Conservation (phyloP, 2,113 vertebrate species). For the Pachypanchax playfairii region DNA sequence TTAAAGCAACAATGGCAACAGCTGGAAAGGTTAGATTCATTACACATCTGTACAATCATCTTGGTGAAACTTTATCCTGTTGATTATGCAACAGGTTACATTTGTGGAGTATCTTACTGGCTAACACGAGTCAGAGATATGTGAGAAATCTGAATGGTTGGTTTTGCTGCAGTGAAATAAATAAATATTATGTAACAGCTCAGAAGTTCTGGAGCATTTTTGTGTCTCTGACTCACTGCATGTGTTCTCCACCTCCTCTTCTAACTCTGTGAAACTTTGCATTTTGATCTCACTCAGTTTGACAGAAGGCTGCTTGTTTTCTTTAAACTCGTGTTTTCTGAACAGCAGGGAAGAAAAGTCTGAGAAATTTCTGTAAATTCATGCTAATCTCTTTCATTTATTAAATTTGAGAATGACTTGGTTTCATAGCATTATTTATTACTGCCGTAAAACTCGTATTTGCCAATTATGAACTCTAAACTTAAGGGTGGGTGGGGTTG, state of each 20-base stretch:
- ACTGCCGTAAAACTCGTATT: not conserved
- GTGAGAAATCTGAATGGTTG: too few species aligned
- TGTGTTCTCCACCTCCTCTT: not conserved
- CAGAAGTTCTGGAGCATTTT: too few species aligned
- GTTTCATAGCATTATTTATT: not conserved
- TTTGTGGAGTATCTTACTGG: not conserved
- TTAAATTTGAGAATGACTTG: not conserved
- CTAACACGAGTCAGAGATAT: not conserved
- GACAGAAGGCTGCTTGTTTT: not conserved
- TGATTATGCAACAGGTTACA: not conserved
- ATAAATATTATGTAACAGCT: not conserved
- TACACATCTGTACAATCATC: not conserved
- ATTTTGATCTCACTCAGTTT: not conserved
- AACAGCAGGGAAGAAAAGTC: not conserved
- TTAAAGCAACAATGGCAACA: conserved; percentile 44
- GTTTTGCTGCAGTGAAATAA: too few species aligned
- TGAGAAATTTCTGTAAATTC: not conserved
- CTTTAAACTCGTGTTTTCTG: not conserved
- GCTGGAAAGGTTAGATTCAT: conserved; percentile 38
- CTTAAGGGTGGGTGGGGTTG: too few species aligned
- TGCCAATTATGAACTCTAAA: not conserved
- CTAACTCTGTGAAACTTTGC: not conserved
- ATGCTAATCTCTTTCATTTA: not conserved
- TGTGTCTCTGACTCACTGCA: not conserved
- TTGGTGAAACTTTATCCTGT: too few species aligned